These are phyloP conservation scores for Hyphantria cunea DNA, from an alignment of 1,140 invertebrate species.

Conservation along the genomic window DNA sequence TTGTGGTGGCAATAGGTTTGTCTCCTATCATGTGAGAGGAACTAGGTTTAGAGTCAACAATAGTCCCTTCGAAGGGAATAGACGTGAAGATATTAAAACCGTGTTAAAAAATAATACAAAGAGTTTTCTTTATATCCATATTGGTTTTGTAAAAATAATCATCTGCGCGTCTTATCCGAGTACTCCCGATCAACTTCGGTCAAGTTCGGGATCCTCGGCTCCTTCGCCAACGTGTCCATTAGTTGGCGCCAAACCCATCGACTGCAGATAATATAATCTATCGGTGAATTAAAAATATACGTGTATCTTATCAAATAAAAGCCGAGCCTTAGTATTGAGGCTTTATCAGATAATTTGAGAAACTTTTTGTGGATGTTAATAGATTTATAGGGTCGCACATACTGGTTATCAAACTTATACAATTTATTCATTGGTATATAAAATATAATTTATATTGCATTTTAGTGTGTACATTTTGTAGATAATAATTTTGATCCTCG, in stretches of 20 bases:
- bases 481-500: too few relatives aligned
- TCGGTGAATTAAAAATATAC: conserved; percentile 18
- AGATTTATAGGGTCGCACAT: too few relatives aligned
- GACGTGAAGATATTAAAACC: too few relatives aligned
- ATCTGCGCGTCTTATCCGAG: not conserved
- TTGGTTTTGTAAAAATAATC: not conserved
- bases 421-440: too few relatives aligned
- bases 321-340: conserved; percentile 1
- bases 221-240: conserved; percentile 14
- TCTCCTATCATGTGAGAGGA: too few relatives aligned
- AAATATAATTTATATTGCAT: too few relatives aligned
- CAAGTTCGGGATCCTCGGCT: not conserved
- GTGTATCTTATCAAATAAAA: conserved; percentile 20
- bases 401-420: not conserved
- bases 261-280: conserved; percentile 7
- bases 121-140: too few relatives aligned
- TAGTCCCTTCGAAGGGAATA: too few relatives aligned
- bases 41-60: too few relatives aligned
- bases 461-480: too few relatives aligned
- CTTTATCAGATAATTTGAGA: conserved; percentile 15
- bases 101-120: too few relatives aligned
- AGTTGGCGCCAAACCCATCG: conserved; percentile 16
- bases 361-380: conserved; percentile 1
- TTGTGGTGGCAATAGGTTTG: too few relatives aligned
- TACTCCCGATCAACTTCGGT: not conserved